A percentile compares a stretch with the other conserved stretches of the same genome.
Evolutionary conservation across 2,888 invertebrate species (phyloP).

Genomic region (Archips xylosteana): DNA sequence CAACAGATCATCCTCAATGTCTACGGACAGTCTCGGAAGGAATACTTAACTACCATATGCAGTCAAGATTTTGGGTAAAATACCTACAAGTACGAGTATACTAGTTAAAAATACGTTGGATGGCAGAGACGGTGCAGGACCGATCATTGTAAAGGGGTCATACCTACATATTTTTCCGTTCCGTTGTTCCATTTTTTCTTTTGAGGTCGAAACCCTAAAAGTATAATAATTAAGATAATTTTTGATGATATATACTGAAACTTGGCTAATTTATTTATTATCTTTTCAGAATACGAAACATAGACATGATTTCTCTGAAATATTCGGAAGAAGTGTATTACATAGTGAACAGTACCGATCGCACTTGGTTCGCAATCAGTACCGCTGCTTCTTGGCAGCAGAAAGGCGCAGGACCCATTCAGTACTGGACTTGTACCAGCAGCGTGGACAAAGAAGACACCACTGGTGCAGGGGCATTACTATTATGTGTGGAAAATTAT

Average conservation of each 20-base stretch:
- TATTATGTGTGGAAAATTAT: conserved; percentile 61
- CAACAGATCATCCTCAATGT: conserved; percentile 63
- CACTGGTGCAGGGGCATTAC: conserved; percentile 52
- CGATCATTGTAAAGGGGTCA: too few relatives aligned
- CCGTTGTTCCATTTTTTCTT: too few relatives aligned
- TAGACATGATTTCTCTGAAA: conserved; percentile 65
- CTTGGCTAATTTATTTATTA: background rate
- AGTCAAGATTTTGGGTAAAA: conserved; percentile 51
- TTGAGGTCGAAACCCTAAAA: too few relatives aligned
- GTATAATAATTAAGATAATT: too few relatives aligned
- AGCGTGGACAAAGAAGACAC: conserved; percentile 54
- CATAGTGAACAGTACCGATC: conserved; percentile 57
- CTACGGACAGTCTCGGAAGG: conserved; percentile 54
- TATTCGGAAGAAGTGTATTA: conserved; percentile 54
- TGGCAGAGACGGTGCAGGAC: too few relatives aligned
- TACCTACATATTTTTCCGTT: too few relatives aligned
- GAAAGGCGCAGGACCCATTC: conserved; percentile 44
- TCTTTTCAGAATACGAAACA: conserved; percentile 63
- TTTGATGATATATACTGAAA: background rate
- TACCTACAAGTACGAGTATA: background rate
- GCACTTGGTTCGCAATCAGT: conserved; percentile 64
- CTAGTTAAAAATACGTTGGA: too few relatives aligned
- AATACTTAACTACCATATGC: conserved; percentile 47
- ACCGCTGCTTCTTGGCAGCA: conserved; percentile 64
- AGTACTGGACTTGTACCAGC: conserved; percentile 66